phyloP scores from a whole-genome alignment of 1,140 invertebrate species.

The Cydia pomonella region DNA sequence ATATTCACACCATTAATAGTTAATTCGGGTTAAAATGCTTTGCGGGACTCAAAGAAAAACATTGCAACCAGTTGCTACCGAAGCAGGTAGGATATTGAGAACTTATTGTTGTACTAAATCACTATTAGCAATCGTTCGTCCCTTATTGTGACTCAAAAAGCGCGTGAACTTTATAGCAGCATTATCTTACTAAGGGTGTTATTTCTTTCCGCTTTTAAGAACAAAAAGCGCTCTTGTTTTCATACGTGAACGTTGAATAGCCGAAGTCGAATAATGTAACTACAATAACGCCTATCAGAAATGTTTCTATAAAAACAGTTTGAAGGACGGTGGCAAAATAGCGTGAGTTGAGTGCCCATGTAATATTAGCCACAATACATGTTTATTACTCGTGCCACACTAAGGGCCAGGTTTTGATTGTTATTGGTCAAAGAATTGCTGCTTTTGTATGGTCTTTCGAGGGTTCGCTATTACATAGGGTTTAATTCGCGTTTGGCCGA shows the following conservation, averaged over 20 bases:
- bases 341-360: constrained; percentile 5
- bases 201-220: constrained; percentile 5
- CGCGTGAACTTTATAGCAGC: not conserved
- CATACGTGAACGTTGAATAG: constrained; percentile 19
- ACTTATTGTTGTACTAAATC: not conserved
- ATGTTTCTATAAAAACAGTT: constrained; percentile 23
- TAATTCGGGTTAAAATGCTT: too few species aligned
- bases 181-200: not conserved
- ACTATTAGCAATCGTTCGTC: not conserved
- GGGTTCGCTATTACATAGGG: constrained; percentile 5
- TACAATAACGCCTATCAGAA: constrained; percentile 29
- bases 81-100: not conserved
- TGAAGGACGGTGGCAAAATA: constrained; percentile 29
- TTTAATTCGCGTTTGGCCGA: not conserved
- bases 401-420: not conserved
- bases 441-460: constrained; percentile 7
- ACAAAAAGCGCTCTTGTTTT: constrained; percentile 27
- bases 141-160: not conserved
- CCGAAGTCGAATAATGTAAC: constrained; percentile 2
- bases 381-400: constrained; percentile 25
- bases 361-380: constrained; percentile 32
- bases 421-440: constrained; percentile 21
- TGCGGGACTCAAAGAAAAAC: too few species aligned
- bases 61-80: not conserved
- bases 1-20: too few species aligned